A percentile compares a stretch with the other conserved stretches of the same genome.
These are phyloP conservation scores for Seriola dumerili DNA, from an alignment of 2,113 vertebrate genomes.

Conservation along the genomic window DNA sequence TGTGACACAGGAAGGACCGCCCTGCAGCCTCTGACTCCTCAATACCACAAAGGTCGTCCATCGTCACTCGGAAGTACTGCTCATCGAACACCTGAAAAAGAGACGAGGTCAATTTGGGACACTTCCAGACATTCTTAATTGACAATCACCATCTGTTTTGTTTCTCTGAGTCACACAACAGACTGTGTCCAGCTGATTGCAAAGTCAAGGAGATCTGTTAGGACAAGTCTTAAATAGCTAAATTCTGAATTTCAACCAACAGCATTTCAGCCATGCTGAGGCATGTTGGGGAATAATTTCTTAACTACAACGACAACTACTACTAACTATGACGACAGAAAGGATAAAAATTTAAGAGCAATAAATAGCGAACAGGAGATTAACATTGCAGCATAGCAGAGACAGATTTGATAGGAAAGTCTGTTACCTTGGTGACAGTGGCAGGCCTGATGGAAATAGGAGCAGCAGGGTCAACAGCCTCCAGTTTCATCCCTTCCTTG, in stretches of 20 bases:
- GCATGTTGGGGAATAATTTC: background rate
- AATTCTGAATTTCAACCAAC: background rate
- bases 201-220: background rate
- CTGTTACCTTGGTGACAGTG: constrained; percentile 92
- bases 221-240: background rate
- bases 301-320: background rate
- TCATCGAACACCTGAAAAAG: constrained; percentile 89
- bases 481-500: constrained; percentile 95
- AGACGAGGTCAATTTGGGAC: background rate
- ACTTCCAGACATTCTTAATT: background rate
- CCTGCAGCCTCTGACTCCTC: constrained; percentile 76
- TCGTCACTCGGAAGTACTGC: constrained; percentile 91
- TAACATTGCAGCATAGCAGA: constrained; percentile 31
- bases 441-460: constrained; percentile 95
- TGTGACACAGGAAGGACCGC: constrained; percentile 85
- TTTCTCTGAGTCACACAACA: background rate
- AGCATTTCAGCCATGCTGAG: background rate
- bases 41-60: constrained; percentile 91
- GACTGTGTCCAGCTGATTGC: background rate
- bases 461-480: constrained; percentile 92
- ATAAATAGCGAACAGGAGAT: constrained; percentile 9
- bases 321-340: background rate
- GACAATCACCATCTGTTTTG: background rate
- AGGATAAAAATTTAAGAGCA: background rate
- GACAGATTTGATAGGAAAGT: constrained; percentile 34